Percentiles rank a stretch among this genome's conserved stretches.
phyloP scores from a whole-genome alignment of 1,140 invertebrate species.

The Lasaia peninsularis region DNA sequence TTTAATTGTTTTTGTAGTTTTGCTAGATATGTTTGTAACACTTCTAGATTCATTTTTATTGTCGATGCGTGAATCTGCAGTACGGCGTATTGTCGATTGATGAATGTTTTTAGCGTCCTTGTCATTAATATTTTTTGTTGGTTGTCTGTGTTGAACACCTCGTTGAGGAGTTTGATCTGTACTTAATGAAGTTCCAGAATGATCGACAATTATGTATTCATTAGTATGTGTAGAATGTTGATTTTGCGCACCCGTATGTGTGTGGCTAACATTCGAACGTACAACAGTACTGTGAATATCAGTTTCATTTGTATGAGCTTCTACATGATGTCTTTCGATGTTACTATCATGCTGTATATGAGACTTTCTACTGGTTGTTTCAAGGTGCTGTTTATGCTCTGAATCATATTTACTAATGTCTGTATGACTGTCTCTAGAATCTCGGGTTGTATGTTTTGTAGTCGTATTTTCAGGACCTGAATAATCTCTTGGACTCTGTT shows the following conservation, averaged over 20 bases:
- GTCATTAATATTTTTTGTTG: background rate
- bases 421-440: background rate
- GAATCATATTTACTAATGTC: conserved; percentile 1
- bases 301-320: conserved; percentile 33
- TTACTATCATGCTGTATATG: conserved; percentile 22
- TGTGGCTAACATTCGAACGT: conserved; percentile 1
- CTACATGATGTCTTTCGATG: conserved; percentile 26
- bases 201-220: background rate
- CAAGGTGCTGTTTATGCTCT: background rate
- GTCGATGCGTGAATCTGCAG: conserved; percentile 36
- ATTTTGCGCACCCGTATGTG: conserved; percentile 24
- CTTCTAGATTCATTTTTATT: conserved; percentile 46
- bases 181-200: background rate
- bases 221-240: conserved; percentile 30
- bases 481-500: background rate
- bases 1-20: conserved; percentile 59
- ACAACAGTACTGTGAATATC: conserved; percentile 16
- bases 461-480: background rate
- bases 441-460: background rate
- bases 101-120: conserved; percentile 24
- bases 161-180: background rate
- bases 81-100: conserved; percentile 31
- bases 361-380: background rate
- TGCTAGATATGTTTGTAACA: conserved; percentile 42
- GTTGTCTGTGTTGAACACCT: background rate